Base-by-base conservation (phyloP, 2,113 vertebrate genomes). In the Illadopsis cleaveri region DNA sequence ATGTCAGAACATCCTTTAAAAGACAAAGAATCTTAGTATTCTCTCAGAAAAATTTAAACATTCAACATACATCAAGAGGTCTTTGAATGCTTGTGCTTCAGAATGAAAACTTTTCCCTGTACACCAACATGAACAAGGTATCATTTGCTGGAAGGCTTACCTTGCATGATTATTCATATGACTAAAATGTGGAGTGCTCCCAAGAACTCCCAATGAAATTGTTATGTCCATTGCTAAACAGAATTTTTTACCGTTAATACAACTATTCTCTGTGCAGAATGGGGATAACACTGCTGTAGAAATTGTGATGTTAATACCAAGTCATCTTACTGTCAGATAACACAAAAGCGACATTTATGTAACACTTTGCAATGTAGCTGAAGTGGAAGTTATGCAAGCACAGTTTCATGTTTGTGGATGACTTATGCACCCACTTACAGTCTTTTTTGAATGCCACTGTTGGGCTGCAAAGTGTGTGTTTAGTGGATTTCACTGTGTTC, bases 361-460 rank as follows among this genome's bases (percentile, higher is more conserved):
- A 60, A 33, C 3, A 6, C 22, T 73, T 72, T 10, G 4, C 33
- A 60, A 31, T 27, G 22, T 48, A 75, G 8, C 20, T 71, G 45
- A 90, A 68, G 17, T 60, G 24, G 47, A 61, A 89, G 24, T n/a
- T 70, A 50, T 2, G 0, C 7, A 79, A 58, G 17, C 25, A 33
- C 0, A 0, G 13, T 60, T 78, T 86, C 16, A 31, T 15, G 2
- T 45, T 89, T 3, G 1, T 40, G 12, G 20, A 40, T 82, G 31
- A 30, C 20, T 65, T 45, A 45, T 82, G 33, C 20, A 76, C 5
- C 28, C 2, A 0, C 14, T 61, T 57, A 40, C 6, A 42, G 15
- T 31, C 16, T 38, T 50, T 65, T 89, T 31, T 48, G 30, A 87
- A 78, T 50, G 48, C 6, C 21, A 17, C 13, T 27, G 10, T 42